Conservation (phyloP, 1,140 invertebrate genomes). For the Bombus fervidus region DNA sequence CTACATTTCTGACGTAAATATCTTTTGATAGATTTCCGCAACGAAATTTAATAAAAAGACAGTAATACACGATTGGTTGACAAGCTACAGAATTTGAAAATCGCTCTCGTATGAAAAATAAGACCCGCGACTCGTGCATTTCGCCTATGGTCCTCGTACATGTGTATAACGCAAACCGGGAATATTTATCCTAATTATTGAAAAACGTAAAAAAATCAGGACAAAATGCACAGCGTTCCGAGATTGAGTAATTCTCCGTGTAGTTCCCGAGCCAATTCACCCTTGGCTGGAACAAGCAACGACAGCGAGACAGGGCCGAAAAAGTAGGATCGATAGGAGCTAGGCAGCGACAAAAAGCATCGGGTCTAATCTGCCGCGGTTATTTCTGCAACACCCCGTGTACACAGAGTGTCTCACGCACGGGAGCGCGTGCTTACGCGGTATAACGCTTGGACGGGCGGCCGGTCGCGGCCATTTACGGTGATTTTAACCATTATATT, state of each 20-base stretch:
- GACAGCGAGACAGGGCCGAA: background rate
- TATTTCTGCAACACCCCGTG: constrained; percentile 52
- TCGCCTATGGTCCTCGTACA: too few species aligned
- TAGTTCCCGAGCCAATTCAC: background rate
- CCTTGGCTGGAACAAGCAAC: background rate
- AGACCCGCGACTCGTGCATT: too few species aligned
- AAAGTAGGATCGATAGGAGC: background rate
- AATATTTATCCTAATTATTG: too few species aligned
- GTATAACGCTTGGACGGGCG: constrained; percentile 52
- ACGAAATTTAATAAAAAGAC: too few species aligned
- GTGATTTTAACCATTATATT: constrained; percentile 76
- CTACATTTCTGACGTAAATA: too few species aligned
- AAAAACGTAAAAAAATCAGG: too few species aligned
- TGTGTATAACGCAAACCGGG: too few species aligned
- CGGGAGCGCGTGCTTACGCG: constrained; percentile 45
- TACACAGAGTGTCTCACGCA: constrained; percentile 43
- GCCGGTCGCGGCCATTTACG: constrained; percentile 71
- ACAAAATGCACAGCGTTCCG: background rate
- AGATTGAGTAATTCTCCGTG: background rate
- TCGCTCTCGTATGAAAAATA: too few species aligned
- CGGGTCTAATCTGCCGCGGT: constrained; percentile 42
- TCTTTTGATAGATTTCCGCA: too few species aligned
- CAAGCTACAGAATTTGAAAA: too few species aligned
- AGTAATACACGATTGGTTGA: too few species aligned
- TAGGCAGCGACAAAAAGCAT: background rate